Percentiles rank a stretch among this genome's conserved stretches.
Conservation (phyloP, 1,140 invertebrate species). For the Drosophila punjabiensis region DNA sequence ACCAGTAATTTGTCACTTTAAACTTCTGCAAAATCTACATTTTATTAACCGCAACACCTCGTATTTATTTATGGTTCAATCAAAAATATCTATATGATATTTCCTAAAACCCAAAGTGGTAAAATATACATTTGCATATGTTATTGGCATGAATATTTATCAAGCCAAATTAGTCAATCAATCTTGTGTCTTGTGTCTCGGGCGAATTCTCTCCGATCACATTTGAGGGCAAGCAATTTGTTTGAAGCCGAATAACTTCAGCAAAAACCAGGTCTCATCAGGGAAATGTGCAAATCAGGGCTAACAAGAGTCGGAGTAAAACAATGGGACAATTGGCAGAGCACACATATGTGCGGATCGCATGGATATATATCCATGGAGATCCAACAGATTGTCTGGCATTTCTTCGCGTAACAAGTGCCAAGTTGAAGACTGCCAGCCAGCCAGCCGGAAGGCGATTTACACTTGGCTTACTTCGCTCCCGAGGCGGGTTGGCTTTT, state of each 20-base stretch:
- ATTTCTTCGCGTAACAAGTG: constrained; percentile 71
- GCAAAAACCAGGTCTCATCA: not conserved
- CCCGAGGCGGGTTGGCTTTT: constrained; percentile 21
- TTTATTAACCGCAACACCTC: constrained; percentile 10
- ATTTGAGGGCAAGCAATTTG: constrained; percentile 24
- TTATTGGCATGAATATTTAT: constrained; percentile 10
- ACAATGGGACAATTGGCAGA: constrained; percentile 56
- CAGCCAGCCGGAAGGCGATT: constrained; percentile 64
- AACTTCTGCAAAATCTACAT: not conserved
- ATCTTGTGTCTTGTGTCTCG: not conserved
- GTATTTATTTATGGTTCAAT: constrained; percentile 3
- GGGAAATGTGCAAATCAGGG: constrained; percentile 27
- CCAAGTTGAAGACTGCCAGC: constrained; percentile 61
- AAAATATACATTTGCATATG: constrained; percentile 6
- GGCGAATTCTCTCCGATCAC: constrained; percentile 3
- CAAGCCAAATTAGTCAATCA: constrained; percentile 18
- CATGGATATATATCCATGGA: constrained; percentile 28
- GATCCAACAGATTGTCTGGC: constrained; percentile 43
- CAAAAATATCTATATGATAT: not conserved
- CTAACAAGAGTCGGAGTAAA: constrained; percentile 40
- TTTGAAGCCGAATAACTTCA: constrained; percentile 9
- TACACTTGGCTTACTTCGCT: constrained; percentile 61
- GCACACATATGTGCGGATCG: constrained; percentile 46
- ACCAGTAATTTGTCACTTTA: no score
- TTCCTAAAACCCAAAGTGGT: not conserved